Evolutionary conservation across 1,140 invertebrate genomes (phyloP), one percentile per base, ranked within the genome.

Genomic region (Saccostrea echinata): DNA sequence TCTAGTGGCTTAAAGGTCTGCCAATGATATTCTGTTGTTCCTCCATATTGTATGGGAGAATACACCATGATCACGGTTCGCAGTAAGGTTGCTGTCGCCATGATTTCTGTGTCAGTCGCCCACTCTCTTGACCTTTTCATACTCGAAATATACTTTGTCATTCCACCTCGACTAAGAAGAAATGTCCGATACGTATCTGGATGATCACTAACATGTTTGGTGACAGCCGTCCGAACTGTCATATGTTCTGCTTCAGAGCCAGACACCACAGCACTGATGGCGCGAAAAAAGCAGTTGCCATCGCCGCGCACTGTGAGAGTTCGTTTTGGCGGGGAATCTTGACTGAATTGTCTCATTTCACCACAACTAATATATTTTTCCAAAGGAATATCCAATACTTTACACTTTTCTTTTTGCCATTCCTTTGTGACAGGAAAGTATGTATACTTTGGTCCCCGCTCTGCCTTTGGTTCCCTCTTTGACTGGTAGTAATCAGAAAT

Each of bases 271-370:
- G 82, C 84, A 61, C 91, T 90, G 12, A 91, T 86, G 0, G 91
- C 91, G 11, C 91, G 89, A 89, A 91, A 91, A 84, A 91, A 91
- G 30, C 91, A 91, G 53, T 91, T 90, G 30, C 90, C 90, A 76
- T 91, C 91, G 68, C 88, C 84, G 82, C 86, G 51, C 3, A 90
- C 84, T 6, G 85, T 57, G 3, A 88, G 84, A 13, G 89, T 91
- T 30, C 85, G 53, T 81, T 87, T 91, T 84, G 91, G 91, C 12
- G 89, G 90, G 4, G 86, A 87, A 68, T 64, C 53, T 27, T 89
- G 83, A 68, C 88, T 88, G 80, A 89, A 91, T 35, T 86, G 84
- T 71, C 91, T 91, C 21, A 68, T 53, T 27, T 30, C 52, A 27
- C 89, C 91, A 84, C 86, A 91, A 2, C 51, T 68, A 55, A 89